Conservation (phyloP, 2,797 vertebrate species). For the Macropus fuliginosus region DNA sequence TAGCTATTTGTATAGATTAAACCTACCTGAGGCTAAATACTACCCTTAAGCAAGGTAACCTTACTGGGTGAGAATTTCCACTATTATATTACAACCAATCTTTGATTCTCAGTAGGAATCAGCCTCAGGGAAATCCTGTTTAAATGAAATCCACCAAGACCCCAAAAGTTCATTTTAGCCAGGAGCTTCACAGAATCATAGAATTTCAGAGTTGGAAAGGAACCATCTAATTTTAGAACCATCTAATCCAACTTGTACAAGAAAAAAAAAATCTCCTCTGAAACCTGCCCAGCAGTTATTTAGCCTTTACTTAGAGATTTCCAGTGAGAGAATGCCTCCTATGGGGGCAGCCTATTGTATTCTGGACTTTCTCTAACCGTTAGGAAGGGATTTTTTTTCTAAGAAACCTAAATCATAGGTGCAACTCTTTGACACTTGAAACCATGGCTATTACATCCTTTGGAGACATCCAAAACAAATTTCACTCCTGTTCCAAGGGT, state of each 20-base stretch:
- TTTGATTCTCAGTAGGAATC: slow-evolving; percentile 39
- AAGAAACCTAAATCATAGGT: neutral
- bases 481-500: neutral
- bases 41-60: slow-evolving; percentile 27
- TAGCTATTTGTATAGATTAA: slow-evolving; percentile 18
- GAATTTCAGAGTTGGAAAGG: neutral
- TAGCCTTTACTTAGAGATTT: neutral
- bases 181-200: neutral
- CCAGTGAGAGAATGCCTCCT: neutral
- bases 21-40: slow-evolving; percentile 11
- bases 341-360: neutral
- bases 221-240: neutral
- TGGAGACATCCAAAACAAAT: neutral
- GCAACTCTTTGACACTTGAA: neutral
- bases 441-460: neutral
- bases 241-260: neutral
- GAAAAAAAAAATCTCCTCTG: neutral
- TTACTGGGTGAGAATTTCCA: slow-evolving; percentile 3
- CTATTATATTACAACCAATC: slow-evolving; percentile 41
- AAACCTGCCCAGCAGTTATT: neutral
- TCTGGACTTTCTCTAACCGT: neutral
- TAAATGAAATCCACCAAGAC: slow-evolving; percentile 57
- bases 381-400: neutral
- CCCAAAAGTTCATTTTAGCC: slow-evolving; percentile 41
- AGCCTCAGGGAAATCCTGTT: slow-evolving; percentile 33